phyloP scores from a whole-genome alignment of 2,888 invertebrate genomes.

The Andrena minutula region DNA sequence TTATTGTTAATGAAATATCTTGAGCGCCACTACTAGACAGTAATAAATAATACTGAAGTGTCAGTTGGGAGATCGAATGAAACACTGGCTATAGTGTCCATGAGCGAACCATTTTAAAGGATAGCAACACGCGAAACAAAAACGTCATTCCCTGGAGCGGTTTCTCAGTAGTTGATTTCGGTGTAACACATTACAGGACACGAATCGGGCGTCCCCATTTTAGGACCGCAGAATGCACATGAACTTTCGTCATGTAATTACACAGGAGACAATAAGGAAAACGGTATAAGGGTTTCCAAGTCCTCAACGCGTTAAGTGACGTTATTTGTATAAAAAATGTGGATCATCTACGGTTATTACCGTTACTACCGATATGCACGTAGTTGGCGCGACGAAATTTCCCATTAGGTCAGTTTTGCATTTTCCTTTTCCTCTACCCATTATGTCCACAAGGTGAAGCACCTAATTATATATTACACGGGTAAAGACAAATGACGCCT shows the following conservation, averaged over 20 bases:
- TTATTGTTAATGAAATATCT: not conserved
- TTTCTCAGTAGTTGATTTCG: slow-evolving; percentile 30
- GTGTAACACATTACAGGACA: not conserved
- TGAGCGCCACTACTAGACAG: no score
- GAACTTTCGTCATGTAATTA: not conserved
- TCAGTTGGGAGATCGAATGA: slow-evolving; percentile 7
- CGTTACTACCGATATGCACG: not conserved
- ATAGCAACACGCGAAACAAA: slow-evolving; percentile 25
- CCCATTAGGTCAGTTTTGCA: slow-evolving; percentile 6
- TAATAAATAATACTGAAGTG: slow-evolving; percentile 24
- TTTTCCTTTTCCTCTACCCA: not conserved
- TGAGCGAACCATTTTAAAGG: slow-evolving; percentile 46
- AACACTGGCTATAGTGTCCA: slow-evolving; percentile 23
- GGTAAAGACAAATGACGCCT: not conserved
- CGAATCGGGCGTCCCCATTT: slow-evolving; percentile 29
- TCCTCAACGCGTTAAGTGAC: slow-evolving; percentile 2
- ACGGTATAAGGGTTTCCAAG: slow-evolving; percentile 8
- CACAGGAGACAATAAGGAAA: slow-evolving; percentile 26
- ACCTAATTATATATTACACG: not conserved
- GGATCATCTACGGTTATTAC: not conserved
- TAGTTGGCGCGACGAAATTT: not conserved
- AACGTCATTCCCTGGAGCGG: slow-evolving; percentile 20
- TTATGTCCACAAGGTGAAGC: not conserved
- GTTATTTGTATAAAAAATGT: not conserved
- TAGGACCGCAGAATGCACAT: not conserved